Conservation (phyloP, 2,888 invertebrate species). For the Phaedon cochleariae region DNA sequence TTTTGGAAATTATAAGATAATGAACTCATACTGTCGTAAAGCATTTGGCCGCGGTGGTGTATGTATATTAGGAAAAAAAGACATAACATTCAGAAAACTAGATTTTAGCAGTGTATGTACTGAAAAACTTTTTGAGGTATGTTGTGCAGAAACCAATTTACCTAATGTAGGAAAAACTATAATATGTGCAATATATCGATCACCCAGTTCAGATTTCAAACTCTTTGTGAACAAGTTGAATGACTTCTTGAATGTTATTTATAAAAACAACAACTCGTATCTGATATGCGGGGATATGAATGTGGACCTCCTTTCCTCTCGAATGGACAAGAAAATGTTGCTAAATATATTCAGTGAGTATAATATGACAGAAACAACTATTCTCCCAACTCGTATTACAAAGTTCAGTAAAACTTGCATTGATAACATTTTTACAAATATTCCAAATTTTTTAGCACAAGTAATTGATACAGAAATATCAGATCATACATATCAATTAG, state of each 20-base stretch:
- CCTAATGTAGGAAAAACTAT: slow-evolving; percentile 1
- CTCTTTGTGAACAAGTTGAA: not conserved
- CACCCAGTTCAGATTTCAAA: too few relatives aligned
- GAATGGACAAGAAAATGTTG: slow-evolving; percentile 14
- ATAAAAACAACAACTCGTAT: slow-evolving; percentile 12
- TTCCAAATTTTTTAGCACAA: slow-evolving; percentile 6
- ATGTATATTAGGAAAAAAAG: slow-evolving; percentile 8
- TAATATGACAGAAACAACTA: slow-evolving; percentile 14
- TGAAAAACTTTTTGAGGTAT: slow-evolving; percentile 5
- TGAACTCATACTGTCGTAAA: slow-evolving; percentile 1
- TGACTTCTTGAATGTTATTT: slow-evolving; percentile 5
- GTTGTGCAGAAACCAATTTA: slow-evolving; percentile 7
- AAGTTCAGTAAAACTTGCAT: slow-evolving; percentile 13
- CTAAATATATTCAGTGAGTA: slow-evolving; percentile 13
- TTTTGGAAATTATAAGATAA: slow-evolving; percentile 6
- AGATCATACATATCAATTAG: slow-evolving; percentile 11
- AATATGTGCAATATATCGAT: too few relatives aligned
- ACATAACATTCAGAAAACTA: slow-evolving; percentile 4
- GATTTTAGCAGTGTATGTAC: slow-evolving; percentile 4
- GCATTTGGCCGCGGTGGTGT: not conserved
- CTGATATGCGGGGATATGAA: slow-evolving; percentile 9
- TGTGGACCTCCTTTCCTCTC: slow-evolving; percentile 11
- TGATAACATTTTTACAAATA: slow-evolving; percentile 13
- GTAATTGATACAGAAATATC: slow-evolving; percentile 15
- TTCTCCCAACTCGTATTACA: slow-evolving; percentile 12